A percentile compares a stretch with the other conserved stretches of the same genome.
These are phyloP conservation scores for Phorcus lineatus DNA, from an alignment of 2,888 invertebrate species.

Conservation along the genomic window DNA sequence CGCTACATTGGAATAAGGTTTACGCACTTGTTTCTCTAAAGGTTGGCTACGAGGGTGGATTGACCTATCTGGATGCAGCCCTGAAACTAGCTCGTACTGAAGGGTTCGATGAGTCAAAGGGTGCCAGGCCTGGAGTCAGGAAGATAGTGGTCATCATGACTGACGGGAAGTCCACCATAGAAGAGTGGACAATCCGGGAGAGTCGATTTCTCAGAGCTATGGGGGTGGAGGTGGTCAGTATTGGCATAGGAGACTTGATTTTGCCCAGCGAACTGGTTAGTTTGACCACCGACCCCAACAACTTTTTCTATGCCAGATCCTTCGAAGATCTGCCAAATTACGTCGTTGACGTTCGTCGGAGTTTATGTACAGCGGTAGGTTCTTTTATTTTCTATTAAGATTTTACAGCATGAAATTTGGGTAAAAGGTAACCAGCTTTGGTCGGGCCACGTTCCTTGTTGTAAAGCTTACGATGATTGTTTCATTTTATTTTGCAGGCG, in stretches of 20 bases:
- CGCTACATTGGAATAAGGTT: too few relatives aligned
- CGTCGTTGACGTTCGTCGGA: not conserved
- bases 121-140: constrained; percentile 8
- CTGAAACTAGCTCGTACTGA: not conserved
- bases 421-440: too few relatives aligned
- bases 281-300: constrained; percentile 44
- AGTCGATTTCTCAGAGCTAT: constrained; percentile 44
- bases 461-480: too few relatives aligned
- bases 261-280: constrained; percentile 42
- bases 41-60: constrained; percentile 7
- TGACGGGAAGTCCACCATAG: constrained; percentile 46
- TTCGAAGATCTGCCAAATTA: constrained; percentile 43
- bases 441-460: too few relatives aligned
- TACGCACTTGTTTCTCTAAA: not conserved
- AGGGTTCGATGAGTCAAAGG: not conserved
- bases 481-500: too few relatives aligned
- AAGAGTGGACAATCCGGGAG: constrained; percentile 34
- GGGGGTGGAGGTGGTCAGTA: constrained; percentile 37
- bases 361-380: not conserved
- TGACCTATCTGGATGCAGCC: not conserved
- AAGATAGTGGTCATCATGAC: constrained; percentile 48
- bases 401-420: too few relatives aligned
- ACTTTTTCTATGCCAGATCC: constrained; percentile 40
- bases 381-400: not conserved
- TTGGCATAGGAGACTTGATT: constrained; percentile 47